Evolutionary conservation across 2,888 invertebrate genomes (phyloP).

Genomic region (Agriotes lineatus): DNA sequence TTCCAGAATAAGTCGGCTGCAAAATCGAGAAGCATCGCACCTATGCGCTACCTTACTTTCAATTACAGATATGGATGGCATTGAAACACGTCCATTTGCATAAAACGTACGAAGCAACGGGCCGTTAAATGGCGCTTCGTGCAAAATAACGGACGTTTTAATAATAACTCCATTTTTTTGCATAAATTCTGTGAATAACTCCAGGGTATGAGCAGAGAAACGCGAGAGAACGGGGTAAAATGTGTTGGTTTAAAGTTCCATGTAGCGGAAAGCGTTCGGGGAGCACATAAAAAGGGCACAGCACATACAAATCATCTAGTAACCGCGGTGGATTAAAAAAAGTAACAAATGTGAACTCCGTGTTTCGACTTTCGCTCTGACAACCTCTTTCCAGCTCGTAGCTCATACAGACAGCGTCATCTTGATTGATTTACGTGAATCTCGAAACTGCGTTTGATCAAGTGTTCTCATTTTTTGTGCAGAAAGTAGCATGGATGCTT

Average conservation of each 20-base stretch:
- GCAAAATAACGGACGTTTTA: neutral
- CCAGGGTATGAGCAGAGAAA: slow-evolving; percentile 4
- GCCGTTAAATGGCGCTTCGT: no score
- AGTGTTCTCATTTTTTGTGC: neutral
- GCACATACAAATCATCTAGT: slow-evolving; percentile 59
- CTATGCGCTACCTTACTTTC: no score
- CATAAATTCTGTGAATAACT: slow-evolving; percentile 5
- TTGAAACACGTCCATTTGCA: no score
- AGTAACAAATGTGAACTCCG: slow-evolving; percentile 57
- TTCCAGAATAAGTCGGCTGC: no score
- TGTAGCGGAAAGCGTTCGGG: slow-evolving; percentile 57
- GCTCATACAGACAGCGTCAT: slow-evolving; percentile 2
- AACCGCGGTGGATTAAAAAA: slow-evolving; percentile 57
- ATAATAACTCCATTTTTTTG: slow-evolving; percentile 4
- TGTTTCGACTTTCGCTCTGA: slow-evolving; percentile 50
- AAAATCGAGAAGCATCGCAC: no score
- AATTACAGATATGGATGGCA: no score
- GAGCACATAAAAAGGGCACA: slow-evolving; percentile 57
- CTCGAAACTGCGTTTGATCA: neutral
- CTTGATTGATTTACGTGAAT: slow-evolving; percentile 24
- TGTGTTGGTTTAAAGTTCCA: slow-evolving; percentile 58
- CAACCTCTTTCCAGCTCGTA: slow-evolving; percentile 22
- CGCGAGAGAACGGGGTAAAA: slow-evolving; percentile 46
- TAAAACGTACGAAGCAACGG: no score
- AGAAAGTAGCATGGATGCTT: no score